Evolutionary conservation across 2,888 invertebrate genomes (phyloP).

Genomic region (Drosophila kambysellisi): DNA sequence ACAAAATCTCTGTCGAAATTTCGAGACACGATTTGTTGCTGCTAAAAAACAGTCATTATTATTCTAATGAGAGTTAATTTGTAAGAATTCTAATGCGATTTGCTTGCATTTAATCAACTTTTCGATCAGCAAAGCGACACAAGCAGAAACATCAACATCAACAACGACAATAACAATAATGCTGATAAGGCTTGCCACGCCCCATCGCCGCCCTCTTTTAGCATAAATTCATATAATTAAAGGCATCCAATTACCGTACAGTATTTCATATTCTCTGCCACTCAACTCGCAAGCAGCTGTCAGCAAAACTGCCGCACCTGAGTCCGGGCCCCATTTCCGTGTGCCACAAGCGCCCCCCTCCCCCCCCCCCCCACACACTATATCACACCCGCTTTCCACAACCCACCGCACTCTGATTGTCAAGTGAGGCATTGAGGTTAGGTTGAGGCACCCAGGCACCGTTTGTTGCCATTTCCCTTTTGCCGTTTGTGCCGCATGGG

Average conservation of each 20-base stretch:
- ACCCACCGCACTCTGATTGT: slow-evolving; percentile 39
- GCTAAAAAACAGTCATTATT: not conserved
- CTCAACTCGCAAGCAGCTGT: slow-evolving; percentile 60
- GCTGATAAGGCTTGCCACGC: slow-evolving; percentile 28
- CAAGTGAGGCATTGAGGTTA: slow-evolving; percentile 65
- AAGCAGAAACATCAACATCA: not conserved
- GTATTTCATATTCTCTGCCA: slow-evolving; percentile 48
- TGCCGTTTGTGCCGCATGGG: slow-evolving; percentile 19
- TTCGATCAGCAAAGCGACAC: slow-evolving; percentile 27
- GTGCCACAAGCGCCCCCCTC: slow-evolving; percentile 25
- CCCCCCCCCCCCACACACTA: not conserved
- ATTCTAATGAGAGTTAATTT: slow-evolving; percentile 12
- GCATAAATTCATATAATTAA: slow-evolving; percentile 73
- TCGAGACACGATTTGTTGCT: not conserved
- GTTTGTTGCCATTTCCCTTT: slow-evolving; percentile 13
- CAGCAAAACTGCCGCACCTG: slow-evolving; percentile 60
- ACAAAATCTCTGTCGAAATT: not conserved
- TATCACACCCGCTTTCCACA: not conserved
- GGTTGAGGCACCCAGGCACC: slow-evolving; percentile 27
- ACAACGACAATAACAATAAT: slow-evolving; percentile 7
- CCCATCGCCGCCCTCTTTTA: slow-evolving; percentile 1
- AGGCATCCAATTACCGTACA: slow-evolving; percentile 69
- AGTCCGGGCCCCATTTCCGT: slow-evolving; percentile 52
- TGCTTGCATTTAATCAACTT: slow-evolving; percentile 20
- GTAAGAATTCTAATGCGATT: slow-evolving; percentile 13